phyloP scores from a whole-genome alignment of 2,888 invertebrate genomes.

The Hydrotaea cyrtoneurina region DNA sequence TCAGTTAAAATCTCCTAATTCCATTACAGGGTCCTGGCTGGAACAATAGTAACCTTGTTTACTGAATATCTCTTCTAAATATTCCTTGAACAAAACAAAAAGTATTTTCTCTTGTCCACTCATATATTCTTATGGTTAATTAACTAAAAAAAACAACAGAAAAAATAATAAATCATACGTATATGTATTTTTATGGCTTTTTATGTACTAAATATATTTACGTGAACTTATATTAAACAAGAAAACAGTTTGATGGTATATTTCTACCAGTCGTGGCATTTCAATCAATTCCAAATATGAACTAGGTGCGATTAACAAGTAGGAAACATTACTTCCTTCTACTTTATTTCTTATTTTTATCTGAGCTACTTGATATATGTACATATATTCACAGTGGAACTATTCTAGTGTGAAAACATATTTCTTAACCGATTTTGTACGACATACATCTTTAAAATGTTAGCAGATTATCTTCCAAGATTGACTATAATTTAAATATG shows the following conservation, averaged over 20 bases:
- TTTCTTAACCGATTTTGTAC: too few relatives aligned
- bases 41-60: constrained; percentile 83
- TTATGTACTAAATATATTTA: constrained; percentile 43
- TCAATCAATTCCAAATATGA: too few relatives aligned
- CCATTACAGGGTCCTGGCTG: constrained; percentile 89
- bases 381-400: too few relatives aligned
- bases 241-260: background rate
- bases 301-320: too few relatives aligned
- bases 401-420: too few relatives aligned
- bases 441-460: too few relatives aligned
- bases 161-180: constrained; percentile 51
- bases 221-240: constrained; percentile 33
- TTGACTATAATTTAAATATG: too few relatives aligned
- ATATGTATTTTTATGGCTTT: constrained; percentile 56
- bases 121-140: constrained; percentile 62
- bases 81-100: constrained; percentile 55
- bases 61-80: constrained; percentile 36
- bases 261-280: too few relatives aligned
- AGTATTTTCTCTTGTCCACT: constrained; percentile 62
- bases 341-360: too few relatives aligned
- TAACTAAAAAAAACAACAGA: constrained; percentile 44
- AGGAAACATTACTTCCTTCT: too few relatives aligned
- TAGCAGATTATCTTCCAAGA: too few relatives aligned
- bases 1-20: constrained; percentile 87
- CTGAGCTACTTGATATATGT: too few relatives aligned